These are phyloP conservation scores for Archilochus colubris DNA, from an alignment of 2,113 vertebrate species.

Conservation along the genomic window DNA sequence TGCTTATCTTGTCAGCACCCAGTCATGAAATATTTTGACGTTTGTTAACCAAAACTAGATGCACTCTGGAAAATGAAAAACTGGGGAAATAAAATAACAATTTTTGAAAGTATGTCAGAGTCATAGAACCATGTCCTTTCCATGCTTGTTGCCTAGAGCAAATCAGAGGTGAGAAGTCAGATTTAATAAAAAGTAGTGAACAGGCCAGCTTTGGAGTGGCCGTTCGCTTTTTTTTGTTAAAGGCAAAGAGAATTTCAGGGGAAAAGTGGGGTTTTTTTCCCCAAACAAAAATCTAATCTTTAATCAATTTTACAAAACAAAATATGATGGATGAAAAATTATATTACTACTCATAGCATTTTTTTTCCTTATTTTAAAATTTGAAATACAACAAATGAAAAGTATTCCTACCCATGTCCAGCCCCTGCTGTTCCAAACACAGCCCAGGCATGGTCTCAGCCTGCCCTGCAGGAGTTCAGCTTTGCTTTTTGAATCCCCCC, in stretches of 20 bases:
- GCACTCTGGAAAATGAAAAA: not conserved
- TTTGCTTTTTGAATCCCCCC: not conserved
- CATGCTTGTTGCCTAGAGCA: not conserved
- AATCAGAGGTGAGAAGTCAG: constrained; percentile 5
- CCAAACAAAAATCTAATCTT: not conserved
- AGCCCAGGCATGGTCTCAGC: rapidly evolving
- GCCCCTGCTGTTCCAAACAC: not conserved
- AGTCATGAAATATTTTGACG: not conserved
- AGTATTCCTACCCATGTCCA: not conserved
- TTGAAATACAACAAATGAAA: not conserved
- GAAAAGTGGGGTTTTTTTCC: rapidly evolving
- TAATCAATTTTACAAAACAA: not conserved
- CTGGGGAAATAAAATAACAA: not conserved
- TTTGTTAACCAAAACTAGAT: not conserved
- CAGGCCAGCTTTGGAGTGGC: not conserved
- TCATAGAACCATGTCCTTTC: not conserved
- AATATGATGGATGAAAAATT: not conserved
- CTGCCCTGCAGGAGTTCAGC: not conserved
- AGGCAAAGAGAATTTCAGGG: not conserved
- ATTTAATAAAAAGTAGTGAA: constrained; percentile 29
- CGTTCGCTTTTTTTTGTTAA: not conserved
- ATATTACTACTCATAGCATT: not conserved
- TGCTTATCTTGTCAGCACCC: not conserved
- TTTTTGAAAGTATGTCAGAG: not conserved
- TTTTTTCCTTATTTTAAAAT: not conserved